Evolutionary conservation across 2,888 invertebrate genomes (phyloP).

Genomic region (Oscheius sp.): DNA sequence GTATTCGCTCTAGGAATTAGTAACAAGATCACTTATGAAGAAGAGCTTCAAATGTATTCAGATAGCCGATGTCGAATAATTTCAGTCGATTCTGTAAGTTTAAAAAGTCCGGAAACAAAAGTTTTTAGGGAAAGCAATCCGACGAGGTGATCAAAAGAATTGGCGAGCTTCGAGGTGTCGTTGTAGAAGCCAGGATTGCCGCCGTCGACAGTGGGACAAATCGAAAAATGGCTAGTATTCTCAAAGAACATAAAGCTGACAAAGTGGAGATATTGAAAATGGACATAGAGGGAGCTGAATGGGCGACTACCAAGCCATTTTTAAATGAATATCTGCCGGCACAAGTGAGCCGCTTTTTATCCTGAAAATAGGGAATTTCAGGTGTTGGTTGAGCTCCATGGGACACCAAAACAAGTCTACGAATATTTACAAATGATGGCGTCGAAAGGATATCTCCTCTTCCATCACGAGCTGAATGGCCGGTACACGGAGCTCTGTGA

Average conservation of each 20-base stretch:
- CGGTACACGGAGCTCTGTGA: constrained; percentile 37
- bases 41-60: constrained; percentile 1
- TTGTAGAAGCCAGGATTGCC: constrained; percentile 3
- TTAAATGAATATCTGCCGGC: constrained; percentile 38
- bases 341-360: neutral
- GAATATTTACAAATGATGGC: constrained; percentile 40
- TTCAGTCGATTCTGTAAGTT: constrained; percentile 8
- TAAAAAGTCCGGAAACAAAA: neutral
- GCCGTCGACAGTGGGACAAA: neutral
- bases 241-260: neutral
- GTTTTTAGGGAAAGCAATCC: constrained; percentile 2
- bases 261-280: constrained; percentile 43
- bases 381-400: constrained; percentile 45
- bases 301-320: constrained; percentile 37
- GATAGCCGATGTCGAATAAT: constrained; percentile 1
- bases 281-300: constrained; percentile 44
- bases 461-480: constrained; percentile 42
- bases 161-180: neutral
- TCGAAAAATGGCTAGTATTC: neutral
- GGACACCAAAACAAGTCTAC: constrained; percentile 33
- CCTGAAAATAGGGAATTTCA: constrained; percentile 2
- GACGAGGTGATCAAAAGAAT: neutral
- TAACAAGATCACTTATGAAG: neutral
- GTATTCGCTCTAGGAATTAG: constrained; percentile 12
- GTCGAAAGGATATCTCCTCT: constrained; percentile 40